Conservation (phyloP, 2,113 vertebrate species). For the Bucco capensis region DNA sequence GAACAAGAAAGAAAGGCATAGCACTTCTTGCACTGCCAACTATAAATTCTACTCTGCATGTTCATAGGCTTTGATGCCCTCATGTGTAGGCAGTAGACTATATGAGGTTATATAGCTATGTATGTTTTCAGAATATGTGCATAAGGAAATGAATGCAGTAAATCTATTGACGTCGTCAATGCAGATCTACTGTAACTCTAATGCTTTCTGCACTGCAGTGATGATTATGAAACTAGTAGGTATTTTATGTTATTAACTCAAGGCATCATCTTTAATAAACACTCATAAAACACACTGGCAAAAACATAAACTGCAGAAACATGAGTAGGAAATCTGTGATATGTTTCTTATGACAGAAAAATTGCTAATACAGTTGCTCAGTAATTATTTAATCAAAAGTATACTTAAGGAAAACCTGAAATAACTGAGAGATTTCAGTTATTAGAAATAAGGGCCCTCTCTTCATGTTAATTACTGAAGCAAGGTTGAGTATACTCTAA, state of each 20-base stretch:
- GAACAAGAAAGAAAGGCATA: not conserved
- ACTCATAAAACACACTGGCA: conserved; percentile 43
- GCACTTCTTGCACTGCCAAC: not conserved
- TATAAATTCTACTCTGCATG: not conserved
- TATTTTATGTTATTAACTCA: conserved; percentile 73
- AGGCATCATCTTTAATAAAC: conserved; percentile 59
- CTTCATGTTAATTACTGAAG: conserved; percentile 59
- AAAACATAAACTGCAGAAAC: conserved; percentile 36
- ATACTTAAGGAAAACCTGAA: conserved; percentile 19
- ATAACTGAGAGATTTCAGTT: conserved; percentile 11
- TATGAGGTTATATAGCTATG: conserved; percentile 22
- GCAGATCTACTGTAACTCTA: conserved; percentile 61
- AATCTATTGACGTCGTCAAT: conserved; percentile 52
- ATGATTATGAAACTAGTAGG: conserved; percentile 75
- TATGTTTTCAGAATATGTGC: conserved; percentile 35
- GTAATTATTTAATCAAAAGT: conserved; percentile 60
- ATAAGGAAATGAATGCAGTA: conserved; percentile 66
- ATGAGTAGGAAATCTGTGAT: not conserved
- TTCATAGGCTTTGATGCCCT: not conserved
- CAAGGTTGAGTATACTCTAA: conserved; percentile 61
- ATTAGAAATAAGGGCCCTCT: conserved; percentile 39
- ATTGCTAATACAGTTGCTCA: conserved; percentile 7
- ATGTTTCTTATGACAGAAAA: conserved; percentile 6
- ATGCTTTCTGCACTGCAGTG: conserved; percentile 72
- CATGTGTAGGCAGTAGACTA: not conserved